A percentile compares a stretch with the other conserved stretches of the same genome.
Conservation (phyloP, 1,140 invertebrate species). For the Drosophila varians region DNA sequence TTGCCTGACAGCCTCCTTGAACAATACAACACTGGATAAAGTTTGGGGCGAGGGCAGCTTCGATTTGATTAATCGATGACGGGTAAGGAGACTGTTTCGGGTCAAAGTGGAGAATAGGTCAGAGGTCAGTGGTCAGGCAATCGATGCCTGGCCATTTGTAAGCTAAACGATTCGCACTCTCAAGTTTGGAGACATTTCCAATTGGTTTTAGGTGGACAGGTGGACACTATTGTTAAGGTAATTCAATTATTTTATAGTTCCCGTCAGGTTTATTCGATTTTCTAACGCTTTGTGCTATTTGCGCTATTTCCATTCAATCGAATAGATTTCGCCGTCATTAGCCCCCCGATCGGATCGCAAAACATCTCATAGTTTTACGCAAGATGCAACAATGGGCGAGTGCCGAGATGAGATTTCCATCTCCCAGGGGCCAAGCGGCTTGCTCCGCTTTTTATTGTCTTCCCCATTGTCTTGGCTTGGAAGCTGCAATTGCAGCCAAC, state of each 20-base stretch:
- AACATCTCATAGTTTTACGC: conserved; percentile 37
- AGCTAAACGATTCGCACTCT: too few species aligned
- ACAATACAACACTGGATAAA: not conserved
- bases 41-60: not conserved
- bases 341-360: conserved; percentile 12
- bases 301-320: not conserved
- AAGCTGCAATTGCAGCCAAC: conserved; percentile 41
- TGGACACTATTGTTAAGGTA: too few species aligned
- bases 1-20: not conserved
- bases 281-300: not conserved
- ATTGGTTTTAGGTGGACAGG: too few species aligned
- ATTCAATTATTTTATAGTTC: too few species aligned
- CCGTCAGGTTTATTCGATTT: too few species aligned
- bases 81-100: too few species aligned
- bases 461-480: conserved; percentile 31
- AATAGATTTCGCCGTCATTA: conserved; percentile 3
- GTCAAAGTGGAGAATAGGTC: too few species aligned
- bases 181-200: too few species aligned
- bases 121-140: too few species aligned
- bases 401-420: conserved; percentile 41
- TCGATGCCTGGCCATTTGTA: too few species aligned
- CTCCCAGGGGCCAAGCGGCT: conserved; percentile 12
- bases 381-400: conserved; percentile 25
- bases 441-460: conserved; percentile 19
- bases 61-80: not conserved